Evolutionary conservation across 2,888 invertebrate genomes (phyloP), one percentile per base, ranked within the genome.

Genomic region (Drosophila atripex): DNA sequence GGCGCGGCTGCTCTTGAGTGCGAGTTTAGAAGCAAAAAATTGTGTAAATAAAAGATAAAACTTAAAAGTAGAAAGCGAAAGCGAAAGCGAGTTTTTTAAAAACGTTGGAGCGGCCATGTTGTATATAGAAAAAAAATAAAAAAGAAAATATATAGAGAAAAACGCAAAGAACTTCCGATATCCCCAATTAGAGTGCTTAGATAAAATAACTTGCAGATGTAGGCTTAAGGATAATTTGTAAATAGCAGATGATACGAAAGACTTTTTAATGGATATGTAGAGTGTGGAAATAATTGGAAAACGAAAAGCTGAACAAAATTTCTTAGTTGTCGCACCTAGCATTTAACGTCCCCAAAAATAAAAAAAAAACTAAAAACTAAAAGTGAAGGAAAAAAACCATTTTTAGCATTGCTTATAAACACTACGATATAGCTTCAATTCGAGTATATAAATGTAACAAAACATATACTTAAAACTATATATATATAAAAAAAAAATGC

Each of bases 401-500:
- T 65, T 73, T 72, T 78, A 80, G 77, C 80, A 71, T 71, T 63
- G 79, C 82, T 80, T 78, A 70, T 64, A 78, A 75, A 70, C 28
- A 21, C 50, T 70, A 70, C 32, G 23, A 59, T 65, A 61, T 74
- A 74, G 71, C 75, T 75, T 66, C 74, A 74, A 74, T 74, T 74
- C 39, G 56, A 71, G 53, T 74, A 54, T 49, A 52, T 28, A 41
- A 39, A 53, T 55, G 55, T 47, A 55, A 47, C 28, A 43, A 14
- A 71, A 59, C 38, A 25, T 70, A 30, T n/a, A 57, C 53, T 41
- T 68, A 55, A 46, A 35, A n/a, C 14, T 43, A 18, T 56, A 30
- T 60, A 46, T n/a, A 45, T 18, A n/a, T 18, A 1, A 6, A 5
- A 30, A 0, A 32, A 32, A 32, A 32, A 32, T 1, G 35, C 49